Conservation (phyloP, 1,140 invertebrate species). For the Drusus annulatus region DNA sequence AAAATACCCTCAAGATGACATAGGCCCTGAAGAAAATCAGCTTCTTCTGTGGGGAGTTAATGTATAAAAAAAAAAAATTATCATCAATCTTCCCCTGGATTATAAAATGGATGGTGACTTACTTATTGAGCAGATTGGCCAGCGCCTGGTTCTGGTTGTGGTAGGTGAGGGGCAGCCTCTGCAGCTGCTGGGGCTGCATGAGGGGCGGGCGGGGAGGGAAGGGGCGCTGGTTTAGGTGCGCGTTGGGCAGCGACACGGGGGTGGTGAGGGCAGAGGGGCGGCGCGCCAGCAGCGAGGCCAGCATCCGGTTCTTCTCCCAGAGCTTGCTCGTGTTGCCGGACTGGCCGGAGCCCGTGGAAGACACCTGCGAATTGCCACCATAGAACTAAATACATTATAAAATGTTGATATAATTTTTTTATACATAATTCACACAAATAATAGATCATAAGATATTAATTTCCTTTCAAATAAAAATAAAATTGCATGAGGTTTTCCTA, state of each 20-base stretch:
- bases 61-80: no score
- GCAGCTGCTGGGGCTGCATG: constrained; percentile 63
- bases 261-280: constrained; percentile 80
- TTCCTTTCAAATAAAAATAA: no score
- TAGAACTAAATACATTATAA: no score
- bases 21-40: no score
- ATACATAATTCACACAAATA: no score
- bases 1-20: no score
- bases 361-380: constrained; percentile 61
- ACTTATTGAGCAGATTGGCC: constrained; percentile 65
- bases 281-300: constrained; percentile 86
- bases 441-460: no score
- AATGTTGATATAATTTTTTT: no score
- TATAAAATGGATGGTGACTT: neutral
- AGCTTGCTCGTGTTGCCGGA: constrained; percentile 73
- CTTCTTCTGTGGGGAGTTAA: no score
- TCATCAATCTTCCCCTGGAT: no score
- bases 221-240: constrained; percentile 61
- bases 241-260: constrained; percentile 65
- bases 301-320: constrained; percentile 89
- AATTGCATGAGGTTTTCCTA: no score
- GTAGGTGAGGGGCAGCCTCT: constrained; percentile 55
- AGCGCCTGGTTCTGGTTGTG: constrained; percentile 63
- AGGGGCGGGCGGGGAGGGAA: constrained; percentile 57
- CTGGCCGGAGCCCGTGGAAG: constrained; percentile 64